phyloP scores from a whole-genome alignment of 2,797 vertebrate species.

The Neoniphon sammara region DNA sequence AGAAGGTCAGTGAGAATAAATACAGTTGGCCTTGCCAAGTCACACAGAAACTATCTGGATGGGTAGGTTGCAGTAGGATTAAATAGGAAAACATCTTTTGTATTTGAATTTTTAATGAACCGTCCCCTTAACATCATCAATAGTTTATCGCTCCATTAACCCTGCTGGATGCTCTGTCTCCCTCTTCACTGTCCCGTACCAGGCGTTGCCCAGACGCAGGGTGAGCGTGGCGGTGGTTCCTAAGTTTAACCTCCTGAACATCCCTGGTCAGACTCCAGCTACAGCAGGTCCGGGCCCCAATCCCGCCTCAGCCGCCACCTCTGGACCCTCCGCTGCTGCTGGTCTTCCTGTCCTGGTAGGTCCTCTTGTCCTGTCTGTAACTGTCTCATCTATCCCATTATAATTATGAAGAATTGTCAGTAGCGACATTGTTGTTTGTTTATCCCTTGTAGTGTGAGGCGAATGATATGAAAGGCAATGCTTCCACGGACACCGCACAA shows the following conservation, averaged over 20 bases:
- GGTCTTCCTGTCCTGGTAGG: constrained; percentile 87
- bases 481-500: constrained; percentile 77
- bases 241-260: constrained; percentile 95
- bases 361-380: constrained; percentile 63
- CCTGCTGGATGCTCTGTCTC: constrained; percentile 33
- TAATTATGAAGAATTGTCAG: neutral
- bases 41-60: no score
- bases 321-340: constrained; percentile 57
- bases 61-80: no score
- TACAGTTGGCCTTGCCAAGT: no score
- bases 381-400: constrained; percentile 1
- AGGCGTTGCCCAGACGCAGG: constrained; percentile 96
- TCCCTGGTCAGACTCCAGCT: constrained; percentile 88
- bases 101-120: no score
- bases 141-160: neutral
- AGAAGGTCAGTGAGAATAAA: no score
- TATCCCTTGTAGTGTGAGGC: constrained; percentile 87
- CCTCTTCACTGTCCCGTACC: constrained; percentile 8
- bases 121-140: neutral
- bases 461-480: constrained; percentile 81
- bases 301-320: constrained; percentile 57
- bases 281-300: constrained; percentile 63
- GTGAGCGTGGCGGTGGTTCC: constrained; percentile 98
- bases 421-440: neutral
- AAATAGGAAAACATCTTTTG: no score